These are phyloP conservation scores for Babylonia areolata DNA, from an alignment of 1,140 invertebrate genomes.

Conservation along the genomic window DNA sequence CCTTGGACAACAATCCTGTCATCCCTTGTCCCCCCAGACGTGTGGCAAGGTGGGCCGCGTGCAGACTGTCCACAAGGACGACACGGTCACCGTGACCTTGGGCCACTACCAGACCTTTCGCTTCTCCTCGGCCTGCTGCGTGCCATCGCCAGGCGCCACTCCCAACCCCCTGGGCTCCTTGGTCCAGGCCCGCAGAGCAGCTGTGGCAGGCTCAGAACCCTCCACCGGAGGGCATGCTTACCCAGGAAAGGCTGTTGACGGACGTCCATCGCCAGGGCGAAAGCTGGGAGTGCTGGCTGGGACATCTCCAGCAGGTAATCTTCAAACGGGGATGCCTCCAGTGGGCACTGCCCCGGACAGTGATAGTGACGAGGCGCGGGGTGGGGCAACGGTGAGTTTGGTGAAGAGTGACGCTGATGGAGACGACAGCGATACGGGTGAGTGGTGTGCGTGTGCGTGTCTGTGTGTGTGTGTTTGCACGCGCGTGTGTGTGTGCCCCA, in stretches of 20 bases:
- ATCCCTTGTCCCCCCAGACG: conserved; percentile 44
- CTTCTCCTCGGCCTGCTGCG: conserved; percentile 52
- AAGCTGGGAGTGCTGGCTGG: background rate
- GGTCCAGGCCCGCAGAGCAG: background rate
- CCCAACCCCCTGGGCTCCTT: background rate
- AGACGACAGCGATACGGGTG: background rate
- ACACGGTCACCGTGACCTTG: conserved; percentile 53
- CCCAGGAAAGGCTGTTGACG: background rate
- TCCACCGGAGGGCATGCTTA: background rate
- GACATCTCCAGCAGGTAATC: background rate
- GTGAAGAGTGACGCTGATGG: too few species aligned
- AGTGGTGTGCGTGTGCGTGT: background rate
- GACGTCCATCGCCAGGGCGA: background rate
- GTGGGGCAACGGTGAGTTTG: too few species aligned
- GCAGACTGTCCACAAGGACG: conserved; percentile 53
- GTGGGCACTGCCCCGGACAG: background rate
- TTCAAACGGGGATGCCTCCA: background rate
- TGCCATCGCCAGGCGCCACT: conserved; percentile 35
- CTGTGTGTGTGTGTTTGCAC: background rate
- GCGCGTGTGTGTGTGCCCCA: too few species aligned
- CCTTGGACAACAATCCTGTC: too few species aligned
- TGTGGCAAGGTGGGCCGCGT: conserved; percentile 54
- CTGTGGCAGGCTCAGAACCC: background rate
- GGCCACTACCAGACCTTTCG: conserved; percentile 52
- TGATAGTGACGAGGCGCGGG: background rate